A percentile compares a stretch with the other conserved stretches of the same genome.
phyloP scores from a whole-genome alignment of 2,797 vertebrate species.

The Percopsis omiscomaycus region DNA sequence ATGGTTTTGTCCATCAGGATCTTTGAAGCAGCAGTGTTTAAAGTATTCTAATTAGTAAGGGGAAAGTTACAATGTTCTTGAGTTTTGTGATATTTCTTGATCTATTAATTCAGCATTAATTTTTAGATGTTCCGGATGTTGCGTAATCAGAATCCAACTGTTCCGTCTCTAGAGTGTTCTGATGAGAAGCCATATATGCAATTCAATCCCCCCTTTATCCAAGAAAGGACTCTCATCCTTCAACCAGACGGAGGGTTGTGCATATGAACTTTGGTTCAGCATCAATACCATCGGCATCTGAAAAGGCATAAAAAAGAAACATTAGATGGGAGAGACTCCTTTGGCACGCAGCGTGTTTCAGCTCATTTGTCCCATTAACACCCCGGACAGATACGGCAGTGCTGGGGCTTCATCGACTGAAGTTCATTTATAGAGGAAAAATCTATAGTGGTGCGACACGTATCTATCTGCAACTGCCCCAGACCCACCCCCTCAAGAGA shows the following conservation, averaged over 20 bases:
- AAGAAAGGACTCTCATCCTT: constrained; percentile 57
- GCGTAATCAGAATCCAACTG: constrained; percentile 29
- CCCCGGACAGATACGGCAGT: constrained; percentile 62
- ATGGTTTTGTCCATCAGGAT: not conserved
- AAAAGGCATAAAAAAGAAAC: constrained; percentile 74
- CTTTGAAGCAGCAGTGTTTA: not conserved
- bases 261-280: constrained; percentile 61
- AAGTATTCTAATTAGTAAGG: not conserved
- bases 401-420: constrained; percentile 69
- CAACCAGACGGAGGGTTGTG: constrained; percentile 67
- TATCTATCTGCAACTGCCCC: constrained; percentile 76
- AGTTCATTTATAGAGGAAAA: constrained; percentile 78
- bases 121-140: constrained; percentile 18
- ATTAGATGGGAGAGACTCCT: constrained; percentile 63
- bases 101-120: constrained; percentile 15
- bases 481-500: constrained; percentile 53
- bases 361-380: constrained; percentile 75
- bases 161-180: constrained; percentile 52
- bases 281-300: constrained; percentile 71
- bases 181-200: constrained; percentile 60
- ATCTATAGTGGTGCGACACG: constrained; percentile 77
- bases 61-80: constrained; percentile 7
- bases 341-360: constrained; percentile 67
- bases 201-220: constrained; percentile 59
- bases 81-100: not conserved